These are phyloP conservation scores for Labeo catla DNA, from an alignment of 2,113 vertebrate genomes.

Conservation along the genomic window DNA sequence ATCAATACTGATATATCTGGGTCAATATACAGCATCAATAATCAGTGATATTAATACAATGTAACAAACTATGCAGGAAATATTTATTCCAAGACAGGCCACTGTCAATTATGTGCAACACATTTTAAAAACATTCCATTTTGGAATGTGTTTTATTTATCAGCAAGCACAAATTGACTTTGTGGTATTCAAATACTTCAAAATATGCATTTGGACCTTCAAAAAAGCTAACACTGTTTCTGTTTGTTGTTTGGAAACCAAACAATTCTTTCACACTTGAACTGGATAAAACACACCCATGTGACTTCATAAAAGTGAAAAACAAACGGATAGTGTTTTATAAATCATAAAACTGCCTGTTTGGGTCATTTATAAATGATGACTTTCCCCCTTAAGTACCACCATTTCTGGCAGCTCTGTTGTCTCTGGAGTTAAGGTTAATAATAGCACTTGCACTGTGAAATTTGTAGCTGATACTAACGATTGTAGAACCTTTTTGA, in stretches of 20 bases:
- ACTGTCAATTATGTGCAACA: background rate
- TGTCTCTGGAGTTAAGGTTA: background rate
- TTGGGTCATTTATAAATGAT: slow-evolving; percentile 14
- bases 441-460: background rate
- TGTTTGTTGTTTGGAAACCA: background rate
- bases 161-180: background rate
- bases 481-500: slow-evolving; percentile 4
- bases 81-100: background rate
- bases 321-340: background rate
- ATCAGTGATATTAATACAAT: background rate
- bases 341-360: background rate
- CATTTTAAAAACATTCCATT: background rate
- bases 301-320: background rate
- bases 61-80: background rate
- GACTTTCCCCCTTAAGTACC: background rate
- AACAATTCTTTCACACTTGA: background rate
- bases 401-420: background rate
- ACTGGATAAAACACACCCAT: background rate
- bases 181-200: background rate
- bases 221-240: background rate
- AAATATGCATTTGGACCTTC: background rate
- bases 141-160: background rate
- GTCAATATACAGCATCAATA: background rate
- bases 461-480: slow-evolving; percentile 3
- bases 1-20: background rate